Conservation (phyloP, 1,140 invertebrate species). For the Frieseomelitta varia region DNA sequence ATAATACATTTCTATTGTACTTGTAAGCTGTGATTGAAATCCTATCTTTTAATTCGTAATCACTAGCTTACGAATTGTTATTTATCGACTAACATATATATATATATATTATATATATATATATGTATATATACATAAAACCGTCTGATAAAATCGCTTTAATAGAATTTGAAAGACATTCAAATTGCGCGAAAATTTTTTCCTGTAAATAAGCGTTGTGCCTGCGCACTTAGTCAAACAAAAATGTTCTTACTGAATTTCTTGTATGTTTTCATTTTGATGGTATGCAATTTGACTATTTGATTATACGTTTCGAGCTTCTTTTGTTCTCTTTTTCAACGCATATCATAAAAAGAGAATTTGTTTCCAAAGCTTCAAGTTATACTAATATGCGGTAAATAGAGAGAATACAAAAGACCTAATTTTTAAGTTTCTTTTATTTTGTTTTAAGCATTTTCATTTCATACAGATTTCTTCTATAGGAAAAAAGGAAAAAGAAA, state of each 20-base stretch:
- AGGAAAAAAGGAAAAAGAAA: neutral
- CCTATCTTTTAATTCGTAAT: conserved; percentile 68
- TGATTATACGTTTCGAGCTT: neutral
- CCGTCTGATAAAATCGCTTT: conserved; percentile 47
- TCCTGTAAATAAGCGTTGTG: conserved; percentile 70
- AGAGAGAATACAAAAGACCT: conserved; percentile 7
- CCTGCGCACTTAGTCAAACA: conserved; percentile 36
- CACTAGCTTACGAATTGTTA: conserved; percentile 62
- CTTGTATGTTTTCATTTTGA: conserved; percentile 22
- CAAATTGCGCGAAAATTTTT: conserved; percentile 53
- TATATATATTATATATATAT: neutral
- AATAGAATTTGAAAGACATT: conserved; percentile 51
- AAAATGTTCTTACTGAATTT: conserved; percentile 12
- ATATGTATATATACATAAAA: conserved; percentile 39
- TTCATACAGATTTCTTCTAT: neutral
- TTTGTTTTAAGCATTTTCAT: neutral
- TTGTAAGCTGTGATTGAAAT: conserved; percentile 71
- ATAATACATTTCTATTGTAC: conserved; percentile 57
- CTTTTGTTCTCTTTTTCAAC: conserved; percentile 19
- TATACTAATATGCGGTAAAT: conserved; percentile 14
- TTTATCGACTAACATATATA: conserved; percentile 58
- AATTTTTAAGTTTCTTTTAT: conserved; percentile 19
- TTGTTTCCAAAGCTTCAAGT: conserved; percentile 30
- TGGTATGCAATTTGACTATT: neutral
- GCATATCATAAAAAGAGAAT: conserved; percentile 8